Conservation (phyloP, 2,888 invertebrate genomes). For the Agonum fuliginosum region DNA sequence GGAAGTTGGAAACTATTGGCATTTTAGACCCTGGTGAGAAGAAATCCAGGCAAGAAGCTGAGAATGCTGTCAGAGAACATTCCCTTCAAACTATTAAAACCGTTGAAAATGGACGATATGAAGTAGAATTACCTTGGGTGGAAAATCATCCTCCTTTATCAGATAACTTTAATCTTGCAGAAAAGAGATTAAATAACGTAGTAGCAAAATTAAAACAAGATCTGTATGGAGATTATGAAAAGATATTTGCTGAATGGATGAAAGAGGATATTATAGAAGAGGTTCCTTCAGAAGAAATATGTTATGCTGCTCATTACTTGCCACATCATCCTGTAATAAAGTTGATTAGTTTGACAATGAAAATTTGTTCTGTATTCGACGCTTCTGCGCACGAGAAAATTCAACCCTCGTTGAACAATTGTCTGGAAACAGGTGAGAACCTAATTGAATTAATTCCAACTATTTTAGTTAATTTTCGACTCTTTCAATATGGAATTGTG, state of each 20-base stretch:
- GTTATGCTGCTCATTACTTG: slow-evolving; percentile 58
- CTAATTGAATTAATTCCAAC: slow-evolving; percentile 64
- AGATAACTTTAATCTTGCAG: slow-evolving; percentile 61
- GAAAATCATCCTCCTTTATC: slow-evolving; percentile 60
- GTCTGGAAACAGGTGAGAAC: slow-evolving; percentile 65
- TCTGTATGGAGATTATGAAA: slow-evolving; percentile 58
- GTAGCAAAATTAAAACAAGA: slow-evolving; percentile 53
- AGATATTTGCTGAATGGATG: slow-evolving; percentile 65
- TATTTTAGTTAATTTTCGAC: slow-evolving; percentile 61
- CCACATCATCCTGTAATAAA: slow-evolving; percentile 62
- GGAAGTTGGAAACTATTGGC: too few species aligned
- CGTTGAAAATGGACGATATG: slow-evolving; percentile 15
- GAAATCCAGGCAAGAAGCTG: slow-evolving; percentile 6
- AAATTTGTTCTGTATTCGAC: slow-evolving; percentile 63
- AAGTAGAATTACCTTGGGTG: slow-evolving; percentile 27
- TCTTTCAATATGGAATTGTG: slow-evolving; percentile 60
- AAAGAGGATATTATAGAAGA: slow-evolving; percentile 63
- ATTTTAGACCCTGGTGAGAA: too few species aligned
- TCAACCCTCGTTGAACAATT: slow-evolving; percentile 64
- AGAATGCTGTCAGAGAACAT: background rate
- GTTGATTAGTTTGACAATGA: slow-evolving; percentile 61
- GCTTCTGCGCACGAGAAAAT: slow-evolving; percentile 61
- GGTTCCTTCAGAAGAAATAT: slow-evolving; percentile 50
- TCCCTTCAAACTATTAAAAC: background rate
- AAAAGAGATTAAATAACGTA: slow-evolving; percentile 55